A percentile compares a stretch with the other conserved stretches of the same genome.
Evolutionary conservation across 2,797 vertebrate genomes (phyloP).

Genomic region (Spheniscus humboldti): DNA sequence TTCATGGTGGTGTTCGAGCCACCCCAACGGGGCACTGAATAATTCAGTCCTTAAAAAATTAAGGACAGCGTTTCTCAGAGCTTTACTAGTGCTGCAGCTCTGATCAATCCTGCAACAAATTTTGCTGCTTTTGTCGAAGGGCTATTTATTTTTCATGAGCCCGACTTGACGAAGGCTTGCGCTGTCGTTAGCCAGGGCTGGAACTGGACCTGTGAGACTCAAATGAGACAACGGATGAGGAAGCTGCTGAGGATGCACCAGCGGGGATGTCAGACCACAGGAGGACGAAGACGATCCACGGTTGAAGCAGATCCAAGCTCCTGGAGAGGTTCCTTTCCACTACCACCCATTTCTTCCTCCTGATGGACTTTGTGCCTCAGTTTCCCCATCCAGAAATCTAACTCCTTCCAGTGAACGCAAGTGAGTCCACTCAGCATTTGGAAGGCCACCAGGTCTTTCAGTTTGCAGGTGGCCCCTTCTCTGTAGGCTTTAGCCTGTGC

Average conservation of each 20-base stretch:
- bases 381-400: neutral
- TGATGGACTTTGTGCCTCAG: neutral
- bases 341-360: neutral
- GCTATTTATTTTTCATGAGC: neutral
- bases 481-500: neutral
- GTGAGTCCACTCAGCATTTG: neutral
- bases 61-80: neutral
- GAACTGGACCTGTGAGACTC: neutral
- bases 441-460: neutral
- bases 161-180: neutral
- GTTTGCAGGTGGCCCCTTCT: neutral
- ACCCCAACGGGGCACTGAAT: neutral
- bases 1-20: neutral
- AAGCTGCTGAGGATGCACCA: neutral
- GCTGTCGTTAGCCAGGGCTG: neutral
- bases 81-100: neutral
- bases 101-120: neutral
- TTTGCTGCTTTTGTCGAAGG: neutral
- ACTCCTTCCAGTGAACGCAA: neutral
- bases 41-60: neutral
- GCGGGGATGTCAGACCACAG: neutral
- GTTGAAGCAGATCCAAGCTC: neutral
- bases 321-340: neutral
- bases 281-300: rapidly evolving
- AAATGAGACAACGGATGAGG: neutral